Percentiles rank a stretch among this genome's conserved stretches.
phyloP scores from a whole-genome alignment of 2,113 vertebrate genomes.

The Larimichthys polyactis region DNA sequence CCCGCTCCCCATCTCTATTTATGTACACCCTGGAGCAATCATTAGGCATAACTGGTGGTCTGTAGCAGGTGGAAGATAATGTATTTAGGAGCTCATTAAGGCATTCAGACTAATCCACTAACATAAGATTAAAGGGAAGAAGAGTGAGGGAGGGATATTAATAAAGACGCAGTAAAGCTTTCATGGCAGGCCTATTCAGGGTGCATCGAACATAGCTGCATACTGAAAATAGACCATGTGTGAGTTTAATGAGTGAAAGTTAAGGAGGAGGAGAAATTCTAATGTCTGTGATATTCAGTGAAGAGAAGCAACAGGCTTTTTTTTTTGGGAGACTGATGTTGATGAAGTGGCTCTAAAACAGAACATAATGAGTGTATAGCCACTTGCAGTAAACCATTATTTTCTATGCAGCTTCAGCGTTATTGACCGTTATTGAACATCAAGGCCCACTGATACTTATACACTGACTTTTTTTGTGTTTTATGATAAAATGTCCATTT shows the following conservation, averaged over 20 bases:
- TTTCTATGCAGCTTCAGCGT: background rate
- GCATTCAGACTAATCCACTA: slow-evolving; percentile 50
- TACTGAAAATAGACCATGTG: slow-evolving; percentile 42
- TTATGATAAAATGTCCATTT: background rate
- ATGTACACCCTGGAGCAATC: slow-evolving; percentile 37
- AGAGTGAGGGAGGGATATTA: slow-evolving; percentile 50
- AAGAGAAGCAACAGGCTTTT: background rate
- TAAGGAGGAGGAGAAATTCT: slow-evolving; percentile 13
- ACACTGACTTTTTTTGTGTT: background rate
- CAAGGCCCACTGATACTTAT: background rate
- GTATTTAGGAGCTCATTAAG: slow-evolving; percentile 61
- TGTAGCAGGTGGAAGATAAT: slow-evolving; percentile 48
- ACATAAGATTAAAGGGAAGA: slow-evolving; percentile 37
- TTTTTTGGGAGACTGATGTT: background rate
- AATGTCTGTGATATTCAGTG: background rate
- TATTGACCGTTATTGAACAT: background rate
- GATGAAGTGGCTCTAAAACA: slow-evolving; percentile 24
- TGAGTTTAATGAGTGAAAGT: slow-evolving; percentile 40
- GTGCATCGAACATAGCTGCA: slow-evolving; percentile 16
- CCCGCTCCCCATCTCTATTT: slow-evolving; percentile 49
- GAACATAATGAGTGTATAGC: slow-evolving; percentile 11
- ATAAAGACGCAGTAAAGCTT: slow-evolving; percentile 42
- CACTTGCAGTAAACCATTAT: slow-evolving; percentile 7
- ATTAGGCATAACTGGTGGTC: slow-evolving; percentile 38
- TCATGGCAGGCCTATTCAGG: slow-evolving; percentile 21